Base-by-base conservation (phyloP, 2,888 invertebrate genomes). In the Strigamia transsilvanica region DNA sequence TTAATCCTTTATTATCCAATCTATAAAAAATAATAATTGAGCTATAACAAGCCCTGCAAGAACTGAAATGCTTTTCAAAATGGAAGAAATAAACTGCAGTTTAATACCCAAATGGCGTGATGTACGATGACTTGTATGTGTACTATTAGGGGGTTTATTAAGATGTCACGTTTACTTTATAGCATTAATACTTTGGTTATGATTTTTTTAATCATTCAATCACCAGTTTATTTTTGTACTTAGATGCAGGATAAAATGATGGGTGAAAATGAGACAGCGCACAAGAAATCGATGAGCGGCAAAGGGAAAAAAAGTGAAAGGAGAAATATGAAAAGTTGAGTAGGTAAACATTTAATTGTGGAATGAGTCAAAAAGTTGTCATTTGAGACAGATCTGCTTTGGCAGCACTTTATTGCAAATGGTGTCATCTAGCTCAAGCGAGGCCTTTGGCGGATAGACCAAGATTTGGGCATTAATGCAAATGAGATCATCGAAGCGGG, bases 401-500 rank as follows among this genome's bases (percentile, higher is more conserved):
- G 73, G 73, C 73, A 73, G 73, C 73, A 73, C 73, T n/a, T 73
- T 32, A 73, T 73, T 73, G 13, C 73, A 73, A 73, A n/a, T 73
- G 32, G 73, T 73, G 73, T 73, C 73, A 73, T 73, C 73, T 73
- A 73, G 73, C 73, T 73, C 73, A 27, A 73, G 73, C 32, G 27
- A 32, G 73, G 73, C 23, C 32, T 27, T 73, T 73, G 73, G 73
- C 73, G 73, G 32, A 73, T 73, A 73, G 73, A 73, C 73, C 73
- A 73, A 73, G 73, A 73, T 32, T 73, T 73, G 73, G 73, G 73
- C 73, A 73, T 73, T 73, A 73, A 73, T 73, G 73, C 73, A 73
- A 73, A 73, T 73, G 73, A 73, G 73, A 73, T 73, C 73, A 73
- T 73, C 73, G 73, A 73, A 73, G 73, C 73, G 73, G 73, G 73